phyloP scores from a whole-genome alignment of 2,113 vertebrate species.

The Chascanopsetta lugubris region DNA sequence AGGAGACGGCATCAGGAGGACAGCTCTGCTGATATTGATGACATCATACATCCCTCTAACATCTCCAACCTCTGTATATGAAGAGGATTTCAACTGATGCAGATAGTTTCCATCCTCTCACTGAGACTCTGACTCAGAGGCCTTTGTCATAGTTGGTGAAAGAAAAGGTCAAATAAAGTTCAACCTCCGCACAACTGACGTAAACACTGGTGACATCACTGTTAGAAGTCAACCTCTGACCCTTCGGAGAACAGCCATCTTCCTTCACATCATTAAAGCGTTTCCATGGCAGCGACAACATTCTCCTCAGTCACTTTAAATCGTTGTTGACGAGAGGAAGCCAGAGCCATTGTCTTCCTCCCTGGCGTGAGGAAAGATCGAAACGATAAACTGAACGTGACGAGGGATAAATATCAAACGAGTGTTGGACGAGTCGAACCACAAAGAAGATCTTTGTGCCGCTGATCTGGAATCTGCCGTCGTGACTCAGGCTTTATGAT shows the following conservation, averaged over 20 bases:
- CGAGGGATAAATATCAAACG: slow-evolving; percentile 19
- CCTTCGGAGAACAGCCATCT: background rate
- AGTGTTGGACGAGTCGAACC: slow-evolving; percentile 37
- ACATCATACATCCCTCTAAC: too few species aligned
- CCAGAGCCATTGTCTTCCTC: slow-evolving; percentile 5
- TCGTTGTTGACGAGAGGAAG: slow-evolving; percentile 48
- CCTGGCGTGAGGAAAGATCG: slow-evolving; percentile 36
- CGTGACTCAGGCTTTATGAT: slow-evolving; percentile 44
- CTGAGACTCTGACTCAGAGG: background rate
- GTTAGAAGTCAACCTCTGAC: background rate
- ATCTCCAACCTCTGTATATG: too few species aligned
- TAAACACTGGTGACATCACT: background rate
- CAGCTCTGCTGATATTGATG: too few species aligned
- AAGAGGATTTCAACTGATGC: too few species aligned
- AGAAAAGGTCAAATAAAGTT: background rate
- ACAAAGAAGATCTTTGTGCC: slow-evolving; percentile 39
- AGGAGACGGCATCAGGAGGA: too few species aligned
- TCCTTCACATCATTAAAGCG: background rate
- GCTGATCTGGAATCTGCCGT: slow-evolving; percentile 28
- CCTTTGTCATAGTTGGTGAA: background rate
- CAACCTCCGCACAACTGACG: background rate
- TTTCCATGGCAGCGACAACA: background rate
- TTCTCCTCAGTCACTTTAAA: slow-evolving; percentile 29
- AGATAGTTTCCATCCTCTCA: background rate
- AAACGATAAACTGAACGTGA: slow-evolving; percentile 40